Evolutionary conservation across 2,113 vertebrate species (phyloP).

Genomic region (Phrynosoma platyrhinos): DNA sequence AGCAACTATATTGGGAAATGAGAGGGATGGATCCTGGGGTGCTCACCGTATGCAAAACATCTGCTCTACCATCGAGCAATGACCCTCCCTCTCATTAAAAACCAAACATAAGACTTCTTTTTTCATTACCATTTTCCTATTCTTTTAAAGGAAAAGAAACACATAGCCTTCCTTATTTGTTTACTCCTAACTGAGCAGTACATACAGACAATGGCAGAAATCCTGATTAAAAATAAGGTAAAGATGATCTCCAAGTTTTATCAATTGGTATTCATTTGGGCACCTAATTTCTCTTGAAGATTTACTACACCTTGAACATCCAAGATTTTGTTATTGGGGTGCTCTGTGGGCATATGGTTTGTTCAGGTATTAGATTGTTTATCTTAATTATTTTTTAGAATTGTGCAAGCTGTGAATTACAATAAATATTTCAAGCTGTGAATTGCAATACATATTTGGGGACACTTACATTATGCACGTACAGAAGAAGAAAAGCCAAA

Average conservation of each 20-base stretch:
- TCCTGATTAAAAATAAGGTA: not conserved
- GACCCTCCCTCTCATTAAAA: not conserved
- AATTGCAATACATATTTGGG: slow-evolving; percentile 10
- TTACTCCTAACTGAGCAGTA: not conserved
- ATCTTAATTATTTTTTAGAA: slow-evolving; percentile 3
- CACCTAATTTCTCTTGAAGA: not conserved
- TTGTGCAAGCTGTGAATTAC: slow-evolving; percentile 1
- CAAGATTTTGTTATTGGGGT: not conserved
- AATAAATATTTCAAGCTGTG: slow-evolving; percentile 10
- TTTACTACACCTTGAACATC: not conserved
- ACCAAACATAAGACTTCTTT: no score
- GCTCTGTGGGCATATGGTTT: not conserved
- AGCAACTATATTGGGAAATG: not conserved
- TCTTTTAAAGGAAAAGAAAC: not conserved
- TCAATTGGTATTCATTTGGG: no score
- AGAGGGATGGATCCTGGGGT: not conserved
- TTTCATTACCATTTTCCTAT: not conserved
- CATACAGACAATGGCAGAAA: not conserved
- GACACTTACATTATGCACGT: slow-evolving; percentile 3
- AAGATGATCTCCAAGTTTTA: not conserved
- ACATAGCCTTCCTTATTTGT: not conserved
- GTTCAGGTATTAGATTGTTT: not conserved
- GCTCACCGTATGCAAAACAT: not conserved
- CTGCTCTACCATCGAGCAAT: not conserved
- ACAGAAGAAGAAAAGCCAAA: not conserved